phyloP scores from a whole-genome alignment of 2,113 vertebrate species.

The Agapornis roseicollis region DNA sequence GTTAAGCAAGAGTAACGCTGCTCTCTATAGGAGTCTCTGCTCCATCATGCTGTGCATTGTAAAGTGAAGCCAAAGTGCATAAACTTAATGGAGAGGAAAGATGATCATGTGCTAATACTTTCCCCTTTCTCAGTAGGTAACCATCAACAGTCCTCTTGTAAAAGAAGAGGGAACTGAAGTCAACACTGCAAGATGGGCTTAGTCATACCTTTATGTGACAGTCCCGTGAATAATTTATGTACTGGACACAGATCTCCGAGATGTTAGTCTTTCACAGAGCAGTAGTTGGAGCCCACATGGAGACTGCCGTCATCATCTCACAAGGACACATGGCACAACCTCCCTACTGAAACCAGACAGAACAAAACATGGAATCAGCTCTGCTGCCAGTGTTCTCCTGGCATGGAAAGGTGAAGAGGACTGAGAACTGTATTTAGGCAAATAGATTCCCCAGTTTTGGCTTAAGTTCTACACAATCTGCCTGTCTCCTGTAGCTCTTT shows the following conservation, averaged over 20 bases:
- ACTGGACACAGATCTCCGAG: neutral
- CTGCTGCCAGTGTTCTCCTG: neutral
- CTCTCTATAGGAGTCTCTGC: neutral
- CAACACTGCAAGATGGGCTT: neutral
- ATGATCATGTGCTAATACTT: neutral
- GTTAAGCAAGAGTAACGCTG: neutral
- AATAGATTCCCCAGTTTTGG: neutral
- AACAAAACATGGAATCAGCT: neutral
- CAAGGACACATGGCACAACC: neutral
- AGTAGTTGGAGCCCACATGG: neutral
- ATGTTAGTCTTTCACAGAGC: constrained; percentile 30
- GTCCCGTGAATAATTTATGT: constrained; percentile 47
- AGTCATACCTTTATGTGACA: neutral
- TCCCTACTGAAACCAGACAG: neutral
- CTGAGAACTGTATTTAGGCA: neutral
- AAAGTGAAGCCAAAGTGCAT: constrained; percentile 1
- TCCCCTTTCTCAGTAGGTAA: neutral
- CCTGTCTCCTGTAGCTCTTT: neutral
- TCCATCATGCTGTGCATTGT: neutral
- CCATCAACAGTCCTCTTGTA: neutral
- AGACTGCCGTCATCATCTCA: neutral
- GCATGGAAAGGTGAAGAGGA: neutral
- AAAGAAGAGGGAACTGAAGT: neutral
- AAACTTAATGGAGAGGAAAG: constrained; percentile 49
- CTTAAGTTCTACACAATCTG: neutral